Evolutionary conservation across 2,888 invertebrate genomes (phyloP).

Genomic region (Acrobasis suavella): DNA sequence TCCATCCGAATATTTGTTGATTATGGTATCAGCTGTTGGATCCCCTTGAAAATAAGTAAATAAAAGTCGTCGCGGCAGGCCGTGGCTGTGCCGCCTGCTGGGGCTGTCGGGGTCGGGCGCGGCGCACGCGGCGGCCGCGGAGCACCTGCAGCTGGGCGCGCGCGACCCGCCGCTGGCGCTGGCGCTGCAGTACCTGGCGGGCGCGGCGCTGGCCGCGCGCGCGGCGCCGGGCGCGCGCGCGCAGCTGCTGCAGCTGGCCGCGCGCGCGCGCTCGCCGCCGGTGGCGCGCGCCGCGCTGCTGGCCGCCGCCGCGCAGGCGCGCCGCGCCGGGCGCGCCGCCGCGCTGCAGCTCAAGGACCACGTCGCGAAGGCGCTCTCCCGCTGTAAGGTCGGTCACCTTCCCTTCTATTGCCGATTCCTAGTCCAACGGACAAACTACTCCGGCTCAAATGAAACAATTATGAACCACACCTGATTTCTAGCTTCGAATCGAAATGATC

Average conservation of each 20-base stretch:
- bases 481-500: no score
- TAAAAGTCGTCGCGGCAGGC: no score
- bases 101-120: conserved; percentile 47
- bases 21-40: no score
- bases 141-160: conserved; percentile 45
- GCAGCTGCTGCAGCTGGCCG: conserved; percentile 42
- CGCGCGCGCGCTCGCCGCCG: conserved; percentile 36
- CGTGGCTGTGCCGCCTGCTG: conserved; percentile 44
- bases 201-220: conserved; percentile 32
- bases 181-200: conserved; percentile 40
- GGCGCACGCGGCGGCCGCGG: conserved; percentile 46
- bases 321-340: conserved; percentile 20
- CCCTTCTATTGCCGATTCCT: neutral
- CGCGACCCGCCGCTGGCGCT: conserved; percentile 36
- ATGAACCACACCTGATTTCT: no score
- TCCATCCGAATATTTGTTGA: no score
- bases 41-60: no score
- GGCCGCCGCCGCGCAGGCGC: conserved; percentile 35
- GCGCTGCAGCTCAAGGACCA: conserved; percentile 27
- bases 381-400: conserved; percentile 35
- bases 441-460: no score
- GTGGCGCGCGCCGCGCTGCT: conserved; percentile 41
- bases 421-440: no score
- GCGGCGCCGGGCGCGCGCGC: conserved; percentile 34
- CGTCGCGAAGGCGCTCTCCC: conserved; percentile 35